phyloP scores from a whole-genome alignment of 2,113 vertebrate species.

The Anseranas semipalmata region DNA sequence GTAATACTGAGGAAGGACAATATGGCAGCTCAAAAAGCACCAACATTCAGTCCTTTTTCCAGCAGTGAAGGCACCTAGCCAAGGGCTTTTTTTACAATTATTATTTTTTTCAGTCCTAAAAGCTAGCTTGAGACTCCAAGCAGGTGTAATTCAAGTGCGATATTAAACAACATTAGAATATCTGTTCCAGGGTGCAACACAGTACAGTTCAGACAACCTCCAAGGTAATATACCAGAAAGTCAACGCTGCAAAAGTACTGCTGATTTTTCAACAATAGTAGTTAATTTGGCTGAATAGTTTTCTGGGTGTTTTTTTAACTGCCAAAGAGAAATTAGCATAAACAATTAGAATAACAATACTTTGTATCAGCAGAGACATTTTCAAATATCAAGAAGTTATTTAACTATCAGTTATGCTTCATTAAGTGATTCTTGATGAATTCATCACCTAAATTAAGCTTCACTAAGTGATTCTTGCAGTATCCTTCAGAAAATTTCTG shows the following conservation, averaged over 20 bases:
- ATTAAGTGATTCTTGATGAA: constrained; percentile 5
- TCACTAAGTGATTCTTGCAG: neutral
- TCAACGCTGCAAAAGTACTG: neutral
- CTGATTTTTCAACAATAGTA: neutral
- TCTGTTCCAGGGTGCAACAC: neutral
- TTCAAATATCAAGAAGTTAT: neutral
- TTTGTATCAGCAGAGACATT: neutral
- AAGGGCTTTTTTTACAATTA: neutral
- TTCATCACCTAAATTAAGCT: neutral
- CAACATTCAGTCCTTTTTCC: neutral
- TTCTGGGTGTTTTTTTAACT: neutral
- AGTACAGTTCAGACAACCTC: neutral
- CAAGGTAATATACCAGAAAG: neutral
- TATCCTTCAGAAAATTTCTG: neutral
- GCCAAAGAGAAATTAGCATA: neutral
- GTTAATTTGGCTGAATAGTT: neutral
- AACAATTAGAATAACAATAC: neutral
- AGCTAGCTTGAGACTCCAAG: neutral
- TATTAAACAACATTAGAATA: neutral
- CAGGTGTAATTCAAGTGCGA: neutral
- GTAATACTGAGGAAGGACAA: neutral
- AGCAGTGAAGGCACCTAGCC: neutral
- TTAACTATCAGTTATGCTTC: neutral
- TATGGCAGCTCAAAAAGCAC: neutral
- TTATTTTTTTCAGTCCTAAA: neutral